Conservation (phyloP, 2,888 invertebrate species). For the Nomada ruficornis region DNA sequence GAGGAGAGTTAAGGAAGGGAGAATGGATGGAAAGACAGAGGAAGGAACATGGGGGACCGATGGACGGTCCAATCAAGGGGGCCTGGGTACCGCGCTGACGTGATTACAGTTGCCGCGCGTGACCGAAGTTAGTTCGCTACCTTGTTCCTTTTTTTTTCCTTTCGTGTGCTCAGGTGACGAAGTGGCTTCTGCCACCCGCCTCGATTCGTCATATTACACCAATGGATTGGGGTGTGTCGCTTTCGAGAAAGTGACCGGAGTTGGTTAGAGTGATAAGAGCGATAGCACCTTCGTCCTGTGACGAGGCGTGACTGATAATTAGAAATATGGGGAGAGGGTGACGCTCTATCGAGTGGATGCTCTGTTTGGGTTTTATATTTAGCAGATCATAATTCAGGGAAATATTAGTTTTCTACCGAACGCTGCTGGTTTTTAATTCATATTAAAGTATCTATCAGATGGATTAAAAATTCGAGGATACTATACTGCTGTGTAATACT, state of each 20-base stretch:
- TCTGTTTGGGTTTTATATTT: too few relatives aligned
- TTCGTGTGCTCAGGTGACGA: conserved; percentile 50
- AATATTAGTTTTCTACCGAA: too few relatives aligned
- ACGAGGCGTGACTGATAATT: too few relatives aligned
- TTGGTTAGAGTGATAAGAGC: neutral
- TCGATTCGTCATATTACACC: conserved; percentile 54
- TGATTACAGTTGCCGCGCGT: conserved; percentile 82
- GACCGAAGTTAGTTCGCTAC: conserved; percentile 77
- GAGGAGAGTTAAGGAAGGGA: conserved; percentile 11
- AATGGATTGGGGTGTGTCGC: conserved; percentile 19
- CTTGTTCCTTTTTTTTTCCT: conserved; percentile 62
- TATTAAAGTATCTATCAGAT: too few relatives aligned
- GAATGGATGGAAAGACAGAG: conserved; percentile 41
- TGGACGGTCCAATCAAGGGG: conserved; percentile 80
- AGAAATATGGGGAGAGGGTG: too few relatives aligned
- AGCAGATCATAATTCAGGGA: too few relatives aligned
- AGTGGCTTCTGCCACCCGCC: conserved; percentile 62
- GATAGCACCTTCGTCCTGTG: neutral
- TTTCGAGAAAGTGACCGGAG: neutral
- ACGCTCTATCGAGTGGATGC: too few relatives aligned
- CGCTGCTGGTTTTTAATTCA: too few relatives aligned
- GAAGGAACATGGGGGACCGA: conserved; percentile 56
- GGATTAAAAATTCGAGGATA: too few relatives aligned
- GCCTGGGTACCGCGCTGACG: conserved; percentile 78
- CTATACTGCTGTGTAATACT: too few relatives aligned